Evolutionary conservation across 2,888 invertebrate species (phyloP), one percentile per base, ranked within the genome.

Genomic region (Aphodius sticticus): DNA sequence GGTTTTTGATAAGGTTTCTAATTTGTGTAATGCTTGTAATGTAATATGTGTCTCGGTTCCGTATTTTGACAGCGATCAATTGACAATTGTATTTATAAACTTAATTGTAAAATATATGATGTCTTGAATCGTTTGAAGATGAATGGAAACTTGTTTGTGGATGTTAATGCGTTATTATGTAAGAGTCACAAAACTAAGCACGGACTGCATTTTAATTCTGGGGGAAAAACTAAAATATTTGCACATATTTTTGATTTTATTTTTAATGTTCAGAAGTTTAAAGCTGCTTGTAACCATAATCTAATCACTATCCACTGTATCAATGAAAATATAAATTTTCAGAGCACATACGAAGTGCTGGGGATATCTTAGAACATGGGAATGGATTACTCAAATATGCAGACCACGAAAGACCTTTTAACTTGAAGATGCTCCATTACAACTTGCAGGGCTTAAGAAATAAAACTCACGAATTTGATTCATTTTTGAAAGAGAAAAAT

Each of bases 381-480:
- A n/a, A n/a, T n/a, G n/a, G n/a, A n/a, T n/a, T n/a, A n/a, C n/a
- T n/a, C n/a, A n/a, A n/a, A 26, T 26, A 26, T 26, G 26, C 26
- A 3, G 26, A 26, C 26, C 1, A 26, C 26, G 3, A 26, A 3
- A 26, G 26, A 26, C 26, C 26, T 26, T 1, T 3, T 26, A 26
- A 1, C 26, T 70, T 70, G 70, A 70, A 70, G 9, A 16, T 70
- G 1, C 70, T 70, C 70, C 70, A 70, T 70, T 70, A 70, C 16
- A 70, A 6, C 16, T 16, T 70, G 6, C 70, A 70, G 16, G 70
- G 70, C n/a, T 70, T 70, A 9, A 12, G 16, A 70, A 70, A 70
- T 70, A 70, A 70, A 70, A 9, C 70, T 70, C 70, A 70, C 1
- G 70, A 70, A 70, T 12, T 70, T 70, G 70, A 70, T 16, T 70